These are phyloP conservation scores for Leptogaster cylindrica DNA, from an alignment of 2,888 invertebrate genomes.

Conservation along the genomic window DNA sequence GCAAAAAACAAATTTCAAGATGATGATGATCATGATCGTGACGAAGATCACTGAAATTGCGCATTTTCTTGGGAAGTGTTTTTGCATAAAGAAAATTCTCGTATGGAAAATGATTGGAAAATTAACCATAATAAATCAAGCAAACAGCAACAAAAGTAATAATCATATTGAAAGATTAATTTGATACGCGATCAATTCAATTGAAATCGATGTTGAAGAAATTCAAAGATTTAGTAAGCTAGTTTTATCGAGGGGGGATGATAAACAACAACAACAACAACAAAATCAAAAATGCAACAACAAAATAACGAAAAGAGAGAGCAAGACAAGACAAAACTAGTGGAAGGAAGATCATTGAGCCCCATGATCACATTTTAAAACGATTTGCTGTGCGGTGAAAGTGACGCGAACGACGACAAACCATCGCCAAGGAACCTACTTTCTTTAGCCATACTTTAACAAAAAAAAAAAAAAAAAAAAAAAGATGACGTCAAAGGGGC, in stretches of 20 bases:
- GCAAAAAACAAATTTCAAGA: constrained; percentile 21
- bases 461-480: too few relatives aligned
- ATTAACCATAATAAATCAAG: too few relatives aligned
- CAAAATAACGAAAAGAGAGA: too few relatives aligned
- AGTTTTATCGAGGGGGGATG: neutral
- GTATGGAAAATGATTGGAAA: neutral
- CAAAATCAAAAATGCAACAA: too few relatives aligned
- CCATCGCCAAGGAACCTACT: constrained; percentile 44
- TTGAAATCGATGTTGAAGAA: too few relatives aligned
- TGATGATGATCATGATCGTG: constrained; percentile 29
- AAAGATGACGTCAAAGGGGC: constrained; percentile 1
- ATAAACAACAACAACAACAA: too few relatives aligned
- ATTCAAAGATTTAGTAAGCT: constrained; percentile 16
- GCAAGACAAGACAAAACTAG: too few relatives aligned
- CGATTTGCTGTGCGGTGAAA: constrained; percentile 35
- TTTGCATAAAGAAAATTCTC: neutral
- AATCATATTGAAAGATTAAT: neutral
- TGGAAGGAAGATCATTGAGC: too few relatives aligned
- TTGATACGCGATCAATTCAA: too few relatives aligned
- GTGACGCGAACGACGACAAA: constrained; percentile 31
- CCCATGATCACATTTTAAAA: too few relatives aligned
- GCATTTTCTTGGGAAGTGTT: constrained; percentile 10
- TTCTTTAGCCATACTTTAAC: too few relatives aligned
- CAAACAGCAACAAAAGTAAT: neutral
- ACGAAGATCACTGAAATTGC: constrained; percentile 22